A percentile compares a stretch with the other conserved stretches of the same genome.
phyloP scores from a whole-genome alignment of 92 coral and sea anemone genomes.

The Porites evermanni region DNA sequence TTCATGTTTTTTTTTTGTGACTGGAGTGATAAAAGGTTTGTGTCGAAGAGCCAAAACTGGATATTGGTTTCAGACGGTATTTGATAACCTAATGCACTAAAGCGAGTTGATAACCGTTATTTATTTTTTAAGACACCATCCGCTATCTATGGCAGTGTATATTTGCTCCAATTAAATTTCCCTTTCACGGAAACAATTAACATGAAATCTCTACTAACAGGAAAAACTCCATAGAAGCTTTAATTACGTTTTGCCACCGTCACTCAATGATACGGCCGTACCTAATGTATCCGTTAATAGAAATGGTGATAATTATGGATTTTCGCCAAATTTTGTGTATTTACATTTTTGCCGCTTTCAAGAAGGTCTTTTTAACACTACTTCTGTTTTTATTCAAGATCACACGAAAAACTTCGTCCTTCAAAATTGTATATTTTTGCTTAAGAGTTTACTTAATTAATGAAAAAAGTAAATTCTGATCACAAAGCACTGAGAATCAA shows the following conservation, averaged over 20 bases:
- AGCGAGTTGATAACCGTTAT: too few species aligned
- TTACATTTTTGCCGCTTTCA: background rate
- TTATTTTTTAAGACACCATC: background rate
- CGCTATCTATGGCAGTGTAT: background rate
- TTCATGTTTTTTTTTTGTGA: too few species aligned
- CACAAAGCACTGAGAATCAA: background rate
- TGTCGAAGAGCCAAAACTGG: too few species aligned
- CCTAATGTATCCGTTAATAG: background rate
- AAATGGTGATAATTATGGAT: background rate
- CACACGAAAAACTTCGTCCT: background rate
- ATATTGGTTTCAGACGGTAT: background rate
- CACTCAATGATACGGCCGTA: background rate
- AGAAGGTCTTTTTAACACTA: too few species aligned
- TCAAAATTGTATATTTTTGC: too few species aligned
- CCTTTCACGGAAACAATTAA: background rate
- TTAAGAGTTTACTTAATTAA: too few species aligned
- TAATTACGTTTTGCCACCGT: constrained; percentile 11
- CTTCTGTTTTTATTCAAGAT: background rate
- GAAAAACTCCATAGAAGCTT: constrained; percentile 1
- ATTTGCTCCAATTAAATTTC: constrained; percentile 10
- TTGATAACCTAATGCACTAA: too few species aligned
- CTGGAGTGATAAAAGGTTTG: too few species aligned
- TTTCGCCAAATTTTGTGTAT: background rate
- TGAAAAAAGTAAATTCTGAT: too few species aligned
- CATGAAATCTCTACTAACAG: constrained; percentile 17